Evolutionary conservation across 2,888 invertebrate genomes (phyloP).

Genomic region (Ectemnius continuus): DNA sequence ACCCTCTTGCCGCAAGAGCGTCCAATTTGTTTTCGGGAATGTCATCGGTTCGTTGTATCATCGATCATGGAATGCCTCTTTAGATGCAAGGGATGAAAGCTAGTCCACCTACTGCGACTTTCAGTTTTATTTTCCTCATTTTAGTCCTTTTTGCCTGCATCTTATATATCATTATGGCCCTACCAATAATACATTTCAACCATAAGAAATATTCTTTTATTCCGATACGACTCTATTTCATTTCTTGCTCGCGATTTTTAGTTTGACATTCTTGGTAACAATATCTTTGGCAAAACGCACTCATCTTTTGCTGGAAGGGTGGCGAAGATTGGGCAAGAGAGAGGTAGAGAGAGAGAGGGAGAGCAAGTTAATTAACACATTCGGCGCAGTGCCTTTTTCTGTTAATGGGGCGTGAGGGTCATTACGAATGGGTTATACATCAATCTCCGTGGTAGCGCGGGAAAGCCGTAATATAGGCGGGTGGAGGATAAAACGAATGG

Average conservation of each 20-base stretch:
- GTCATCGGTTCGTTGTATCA: conserved; percentile 48
- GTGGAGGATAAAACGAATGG: conserved; percentile 70
- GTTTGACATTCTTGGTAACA: conserved; percentile 8
- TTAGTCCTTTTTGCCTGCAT: neutral
- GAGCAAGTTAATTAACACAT: conserved; percentile 58
- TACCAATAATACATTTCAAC: neutral
- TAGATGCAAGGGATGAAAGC: conserved; percentile 22
- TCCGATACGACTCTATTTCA: too few species aligned
- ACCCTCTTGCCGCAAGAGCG: conserved; percentile 30
- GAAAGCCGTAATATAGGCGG: conserved; percentile 66
- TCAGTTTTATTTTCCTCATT: neutral
- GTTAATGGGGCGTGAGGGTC: conserved; percentile 64
- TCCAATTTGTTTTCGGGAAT: conserved; percentile 59
- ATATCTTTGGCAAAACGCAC: neutral
- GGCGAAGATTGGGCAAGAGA: conserved; percentile 17
- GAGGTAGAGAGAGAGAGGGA: conserved; percentile 24
- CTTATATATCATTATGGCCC: neutral
- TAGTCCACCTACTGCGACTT: neutral
- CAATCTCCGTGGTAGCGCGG: conserved; percentile 62
- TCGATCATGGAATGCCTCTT: conserved; percentile 48
- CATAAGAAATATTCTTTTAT: too few species aligned
- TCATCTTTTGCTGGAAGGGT: conserved; percentile 15
- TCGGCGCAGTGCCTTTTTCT: conserved; percentile 42
- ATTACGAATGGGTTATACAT: conserved; percentile 69
- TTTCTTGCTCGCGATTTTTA: too few species aligned